Evolutionary conservation across 2,888 invertebrate genomes (phyloP).

Genomic region (Pyrochroa serraticornis): DNA sequence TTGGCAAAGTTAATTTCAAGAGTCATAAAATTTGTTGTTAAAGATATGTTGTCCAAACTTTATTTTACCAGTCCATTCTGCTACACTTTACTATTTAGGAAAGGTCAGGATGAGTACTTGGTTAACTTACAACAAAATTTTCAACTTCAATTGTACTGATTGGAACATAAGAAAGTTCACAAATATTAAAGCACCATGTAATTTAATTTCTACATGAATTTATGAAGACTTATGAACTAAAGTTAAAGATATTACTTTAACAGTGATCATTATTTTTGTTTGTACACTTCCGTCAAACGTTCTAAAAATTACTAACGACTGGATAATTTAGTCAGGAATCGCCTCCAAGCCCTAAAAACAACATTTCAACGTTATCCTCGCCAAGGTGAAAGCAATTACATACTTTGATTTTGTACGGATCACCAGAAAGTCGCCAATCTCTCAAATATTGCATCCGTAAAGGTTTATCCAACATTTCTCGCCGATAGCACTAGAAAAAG

Average conservation of each 20-base stretch:
- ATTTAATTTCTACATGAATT: too few species aligned
- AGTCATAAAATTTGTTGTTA: too few species aligned
- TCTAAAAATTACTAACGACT: neutral
- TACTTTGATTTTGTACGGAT: slow-evolving; percentile 64
- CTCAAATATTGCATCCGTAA: slow-evolving; percentile 66
- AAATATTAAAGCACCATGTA: too few species aligned
- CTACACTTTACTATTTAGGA: too few species aligned
- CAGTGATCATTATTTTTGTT: slow-evolving; percentile 5
- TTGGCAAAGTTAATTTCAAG: too few species aligned
- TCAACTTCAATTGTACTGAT: too few species aligned
- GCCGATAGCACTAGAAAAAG: slow-evolving; percentile 56
- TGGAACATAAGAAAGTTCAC: too few species aligned
- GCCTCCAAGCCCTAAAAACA: slow-evolving; percentile 63
- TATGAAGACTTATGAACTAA: too few species aligned
- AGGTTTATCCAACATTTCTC: slow-evolving; percentile 61
- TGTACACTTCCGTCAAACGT: neutral
- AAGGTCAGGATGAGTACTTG: too few species aligned
- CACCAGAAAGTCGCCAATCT: slow-evolving; percentile 65
- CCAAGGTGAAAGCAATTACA: slow-evolving; percentile 56
- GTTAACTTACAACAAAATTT: too few species aligned
- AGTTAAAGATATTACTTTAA: neutral
- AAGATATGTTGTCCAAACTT: too few species aligned
- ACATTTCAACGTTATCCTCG: slow-evolving; percentile 33
- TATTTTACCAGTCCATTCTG: too few species aligned
- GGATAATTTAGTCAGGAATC: slow-evolving; percentile 60